Conservation (phyloP, 2,797 vertebrate genomes). For the Typhlichthys subterraneus region DNA sequence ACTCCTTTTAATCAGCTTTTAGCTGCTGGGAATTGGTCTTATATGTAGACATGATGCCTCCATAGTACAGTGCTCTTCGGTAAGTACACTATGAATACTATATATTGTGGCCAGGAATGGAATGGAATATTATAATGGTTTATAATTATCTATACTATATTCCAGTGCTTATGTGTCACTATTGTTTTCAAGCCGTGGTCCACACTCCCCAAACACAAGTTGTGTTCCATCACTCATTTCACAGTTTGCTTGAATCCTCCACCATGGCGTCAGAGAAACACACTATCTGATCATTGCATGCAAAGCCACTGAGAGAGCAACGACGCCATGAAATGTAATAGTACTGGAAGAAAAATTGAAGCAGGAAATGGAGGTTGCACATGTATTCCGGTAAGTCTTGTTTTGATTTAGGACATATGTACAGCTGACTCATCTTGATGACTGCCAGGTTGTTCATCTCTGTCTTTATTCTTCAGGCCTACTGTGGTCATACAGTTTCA, state of each 20-base stretch:
- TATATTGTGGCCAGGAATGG: not conserved
- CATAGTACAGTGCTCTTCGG: not conserved
- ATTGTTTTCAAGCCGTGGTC: too few relatives aligned
- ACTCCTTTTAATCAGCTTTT: not conserved
- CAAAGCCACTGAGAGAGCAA: not conserved
- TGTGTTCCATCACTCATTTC: not conserved
- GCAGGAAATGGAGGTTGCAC: constrained; percentile 65
- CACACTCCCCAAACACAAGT: not conserved
- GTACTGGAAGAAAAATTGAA: constrained; percentile 58
- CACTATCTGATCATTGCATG: not conserved
- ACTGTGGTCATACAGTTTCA: not conserved
- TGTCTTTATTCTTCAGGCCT: not conserved
- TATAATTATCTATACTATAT: too few relatives aligned
- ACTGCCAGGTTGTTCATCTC: not conserved
- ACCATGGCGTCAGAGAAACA: not conserved
- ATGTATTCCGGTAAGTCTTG: constrained; percentile 31
- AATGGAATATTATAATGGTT: not conserved
- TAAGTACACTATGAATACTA: not conserved
- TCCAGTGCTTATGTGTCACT: too few relatives aligned
- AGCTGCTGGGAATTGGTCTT: not conserved
- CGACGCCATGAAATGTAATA: not conserved
- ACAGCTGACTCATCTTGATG: constrained; percentile 15
- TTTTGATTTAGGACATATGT: constrained; percentile 32
- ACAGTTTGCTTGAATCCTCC: too few relatives aligned
- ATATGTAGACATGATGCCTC: not conserved